Evolutionary conservation across 2,797 vertebrate species (phyloP).

Genomic region (Eutrigla gurnardus): DNA sequence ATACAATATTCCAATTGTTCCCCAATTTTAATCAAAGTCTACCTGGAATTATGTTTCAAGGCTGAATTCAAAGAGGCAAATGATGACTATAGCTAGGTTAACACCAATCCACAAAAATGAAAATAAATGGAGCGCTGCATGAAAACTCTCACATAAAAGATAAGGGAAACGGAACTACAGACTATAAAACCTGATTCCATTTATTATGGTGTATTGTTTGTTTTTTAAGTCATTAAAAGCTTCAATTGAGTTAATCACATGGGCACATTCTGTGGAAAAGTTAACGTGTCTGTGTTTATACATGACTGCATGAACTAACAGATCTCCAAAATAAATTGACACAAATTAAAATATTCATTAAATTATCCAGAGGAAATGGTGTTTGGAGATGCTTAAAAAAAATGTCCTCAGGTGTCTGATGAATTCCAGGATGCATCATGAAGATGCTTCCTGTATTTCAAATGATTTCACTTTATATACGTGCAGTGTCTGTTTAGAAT

Average conservation of each 20-base stretch:
- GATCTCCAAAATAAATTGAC: constrained; percentile 3
- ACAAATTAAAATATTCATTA: not conserved
- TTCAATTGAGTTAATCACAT: not conserved
- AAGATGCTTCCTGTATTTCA: not conserved
- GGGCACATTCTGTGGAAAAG: not conserved
- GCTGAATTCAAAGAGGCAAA: constrained; percentile 34
- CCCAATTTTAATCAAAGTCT: constrained; percentile 40
- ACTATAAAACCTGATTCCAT: not conserved
- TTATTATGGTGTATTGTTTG: not conserved
- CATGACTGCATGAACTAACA: not conserved
- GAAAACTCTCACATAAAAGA: constrained; percentile 6
- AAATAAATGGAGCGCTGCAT: constrained; percentile 1
- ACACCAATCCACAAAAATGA: not conserved
- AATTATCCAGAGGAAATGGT: constrained; percentile 12
- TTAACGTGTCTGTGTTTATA: not conserved
- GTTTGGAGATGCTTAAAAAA: constrained; percentile 9
- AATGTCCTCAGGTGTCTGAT: constrained; percentile 12
- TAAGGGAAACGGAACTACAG: not conserved
- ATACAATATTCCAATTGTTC: constrained; percentile 51
- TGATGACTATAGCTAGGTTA: constrained; percentile 7
- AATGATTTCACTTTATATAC: constrained; percentile 4
- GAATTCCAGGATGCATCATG: not conserved
- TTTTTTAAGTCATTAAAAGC: not conserved
- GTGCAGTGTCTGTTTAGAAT: not conserved
- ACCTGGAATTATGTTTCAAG: constrained; percentile 37